Percentiles rank a stretch among this genome's conserved stretches.
phyloP scores from a whole-genome alignment of 1,140 invertebrate species.

The Megathymus violae region DNA sequence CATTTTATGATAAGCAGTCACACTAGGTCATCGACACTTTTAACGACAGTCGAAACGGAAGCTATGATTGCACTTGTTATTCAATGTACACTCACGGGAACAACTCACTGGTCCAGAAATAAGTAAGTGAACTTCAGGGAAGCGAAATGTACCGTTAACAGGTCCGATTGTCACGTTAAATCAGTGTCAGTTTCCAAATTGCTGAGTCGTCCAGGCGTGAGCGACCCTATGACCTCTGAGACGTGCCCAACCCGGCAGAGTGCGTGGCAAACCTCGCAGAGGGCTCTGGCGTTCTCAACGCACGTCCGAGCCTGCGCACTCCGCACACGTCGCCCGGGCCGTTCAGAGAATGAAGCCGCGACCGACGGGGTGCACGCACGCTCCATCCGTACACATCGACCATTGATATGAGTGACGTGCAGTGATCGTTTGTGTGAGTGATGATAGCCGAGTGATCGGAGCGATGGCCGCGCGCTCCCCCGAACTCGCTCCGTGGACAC shows the following conservation, averaged over 20 bases:
- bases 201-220: conserved; percentile 24
- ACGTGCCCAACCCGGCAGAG: conserved; percentile 49
- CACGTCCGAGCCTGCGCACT: conserved; percentile 46
- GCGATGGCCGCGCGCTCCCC: conserved; percentile 62
- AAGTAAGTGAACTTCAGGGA: background rate
- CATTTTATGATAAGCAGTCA: too few species aligned
- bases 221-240: conserved; percentile 64
- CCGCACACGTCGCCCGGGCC: conserved; percentile 43
- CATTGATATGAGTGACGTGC: conserved; percentile 56
- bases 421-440: conserved; percentile 53
- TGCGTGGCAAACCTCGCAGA: conserved; percentile 50
- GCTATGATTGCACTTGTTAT: too few species aligned
- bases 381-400: conserved; percentile 30
- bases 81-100: too few species aligned
- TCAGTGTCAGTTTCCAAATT: conserved; percentile 17
- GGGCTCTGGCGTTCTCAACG: conserved; percentile 41
- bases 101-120: too few species aligned
- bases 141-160: conserved; percentile 22
- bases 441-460: conserved; percentile 56
- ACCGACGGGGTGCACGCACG: conserved; percentile 46
- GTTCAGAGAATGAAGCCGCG: conserved; percentile 65
- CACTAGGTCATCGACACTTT: too few species aligned
- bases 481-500: conserved; percentile 54
- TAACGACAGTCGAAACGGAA: too few species aligned
- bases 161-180: conserved; percentile 25